Evolutionary conservation across 92 coral and sea anemone genomes (phyloP), one percentile per base, ranked within the genome.

Genomic region (Chrysogorgia sp.): DNA sequence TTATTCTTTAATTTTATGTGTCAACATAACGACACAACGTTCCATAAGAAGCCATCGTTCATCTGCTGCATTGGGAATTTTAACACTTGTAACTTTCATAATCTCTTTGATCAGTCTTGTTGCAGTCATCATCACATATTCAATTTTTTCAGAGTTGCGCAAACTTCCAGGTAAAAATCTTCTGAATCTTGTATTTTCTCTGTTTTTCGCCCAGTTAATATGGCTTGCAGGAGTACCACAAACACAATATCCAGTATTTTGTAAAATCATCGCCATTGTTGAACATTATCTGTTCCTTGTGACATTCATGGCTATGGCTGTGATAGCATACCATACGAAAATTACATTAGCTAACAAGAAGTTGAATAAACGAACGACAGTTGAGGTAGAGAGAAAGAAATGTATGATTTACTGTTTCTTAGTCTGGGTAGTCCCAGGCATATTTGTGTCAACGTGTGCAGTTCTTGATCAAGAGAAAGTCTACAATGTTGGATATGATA

Each of bases 161-260:
- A 58, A 55, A 28, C 92, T 93, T 52, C 98, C 98, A 32, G 98
- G 98, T 25, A 93, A 93, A 69, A 93, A 93, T 52, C 83, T 93
- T 43, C 87, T 93, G 81, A 92, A 88, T 80, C 88, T 93, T 55
- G 85, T 89, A 40, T 15, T 91, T 64, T 82, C 96, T 12, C 90
- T 93, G n/a, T 74, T 87, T 55, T 86, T 93, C 34, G 89, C 93
- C 1, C 96, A 93, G 67, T 85, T 93, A 25, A 63, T 85, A 82
- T 93, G 87, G 85, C 84, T 93, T 40, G 59, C 88, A 23, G 98
- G 91, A 23, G 82, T 92, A 10, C 92, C 93, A 3, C 92, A 84
- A 34, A 91, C 92, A n/a, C 90, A 88, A 62, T 66, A 88, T 41
- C 89, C 90, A 1, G 61, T 69, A 14, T 88, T 91, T 74, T 93